A percentile compares a stretch with the other conserved stretches of the same genome.
These are phyloP conservation scores for Callinectes sapidus DNA, from an alignment of 2,888 invertebrate species.

Conservation along the genomic window DNA sequence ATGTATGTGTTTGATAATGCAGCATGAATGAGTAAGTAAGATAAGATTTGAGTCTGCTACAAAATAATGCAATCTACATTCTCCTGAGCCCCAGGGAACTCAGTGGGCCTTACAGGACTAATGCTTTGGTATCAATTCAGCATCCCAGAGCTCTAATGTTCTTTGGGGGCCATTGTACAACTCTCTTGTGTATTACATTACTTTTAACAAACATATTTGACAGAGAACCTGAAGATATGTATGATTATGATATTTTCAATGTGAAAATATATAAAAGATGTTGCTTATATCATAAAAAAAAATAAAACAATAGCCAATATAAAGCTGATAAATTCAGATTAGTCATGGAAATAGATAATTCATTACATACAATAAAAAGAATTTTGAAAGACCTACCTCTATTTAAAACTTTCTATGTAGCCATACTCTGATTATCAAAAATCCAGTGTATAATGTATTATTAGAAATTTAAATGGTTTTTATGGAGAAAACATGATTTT, in stretches of 20 bases:
- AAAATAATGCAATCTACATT: neutral
- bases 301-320: neutral
- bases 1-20: conserved; percentile 4
- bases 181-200: neutral
- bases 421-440: neutral
- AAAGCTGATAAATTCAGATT: neutral
- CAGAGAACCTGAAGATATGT: neutral
- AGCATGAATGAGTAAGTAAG: neutral
- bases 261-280: neutral
- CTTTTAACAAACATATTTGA: neutral
- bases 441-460: neutral
- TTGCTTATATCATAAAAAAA: neutral
- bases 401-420: neutral
- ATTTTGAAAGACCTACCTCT: neutral
- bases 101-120: conserved; percentile 23
- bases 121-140: conserved; percentile 18
- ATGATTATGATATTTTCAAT: conserved; percentile 6
- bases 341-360: conserved; percentile 6
- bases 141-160: conserved; percentile 18
- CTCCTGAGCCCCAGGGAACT: neutral
- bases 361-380: neutral
- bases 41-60: neutral
- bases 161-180: conserved; percentile 11
- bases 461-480: neutral
- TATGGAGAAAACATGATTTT: neutral